Evolutionary conservation across 2,797 vertebrate species (phyloP).

Genomic region (Benthosema pterotum): DNA sequence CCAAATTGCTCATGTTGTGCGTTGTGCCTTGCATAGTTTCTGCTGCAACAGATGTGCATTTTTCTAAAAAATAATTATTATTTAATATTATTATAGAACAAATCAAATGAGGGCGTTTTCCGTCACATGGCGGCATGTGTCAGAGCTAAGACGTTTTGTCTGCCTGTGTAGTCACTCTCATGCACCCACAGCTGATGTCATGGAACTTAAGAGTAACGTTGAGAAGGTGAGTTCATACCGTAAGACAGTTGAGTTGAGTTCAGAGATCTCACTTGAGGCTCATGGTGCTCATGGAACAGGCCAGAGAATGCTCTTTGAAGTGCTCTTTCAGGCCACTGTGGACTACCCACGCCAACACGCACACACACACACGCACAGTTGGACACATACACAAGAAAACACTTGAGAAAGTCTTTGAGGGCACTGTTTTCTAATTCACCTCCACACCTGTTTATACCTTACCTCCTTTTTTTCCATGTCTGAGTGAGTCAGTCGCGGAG

Average conservation of each 20-base stretch:
- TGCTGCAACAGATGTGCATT: too few species aligned
- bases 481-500: slow-evolving; percentile 74
- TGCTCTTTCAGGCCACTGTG: slow-evolving; percentile 65
- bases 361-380: slow-evolving; percentile 5
- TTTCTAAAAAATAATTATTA: too few species aligned
- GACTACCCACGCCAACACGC: slow-evolving; percentile 20
- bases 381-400: slow-evolving; percentile 3
- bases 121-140: too few species aligned
- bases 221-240: slow-evolving; percentile 47
- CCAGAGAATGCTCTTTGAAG: slow-evolving; percentile 70
- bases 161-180: slow-evolving; percentile 32
- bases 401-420: slow-evolving; percentile 75
- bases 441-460: slow-evolving; percentile 79
- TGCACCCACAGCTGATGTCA: slow-evolving; percentile 18
- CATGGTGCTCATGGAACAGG: slow-evolving; percentile 57
- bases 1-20: too few species aligned
- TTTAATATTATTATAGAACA: too few species aligned
- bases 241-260: slow-evolving; percentile 42
- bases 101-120: too few species aligned
- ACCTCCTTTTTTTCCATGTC: slow-evolving; percentile 67
- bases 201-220: slow-evolving; percentile 53
- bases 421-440: slow-evolving; percentile 78
- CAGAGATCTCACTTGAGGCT: slow-evolving; percentile 45
- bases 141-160: slow-evolving; percentile 1
- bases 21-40: too few species aligned